A percentile compares a stretch with the other conserved stretches of the same genome.
These are phyloP conservation scores for Sclerurus mexicanus DNA, from an alignment of 2,113 vertebrate genomes.

Conservation along the genomic window DNA sequence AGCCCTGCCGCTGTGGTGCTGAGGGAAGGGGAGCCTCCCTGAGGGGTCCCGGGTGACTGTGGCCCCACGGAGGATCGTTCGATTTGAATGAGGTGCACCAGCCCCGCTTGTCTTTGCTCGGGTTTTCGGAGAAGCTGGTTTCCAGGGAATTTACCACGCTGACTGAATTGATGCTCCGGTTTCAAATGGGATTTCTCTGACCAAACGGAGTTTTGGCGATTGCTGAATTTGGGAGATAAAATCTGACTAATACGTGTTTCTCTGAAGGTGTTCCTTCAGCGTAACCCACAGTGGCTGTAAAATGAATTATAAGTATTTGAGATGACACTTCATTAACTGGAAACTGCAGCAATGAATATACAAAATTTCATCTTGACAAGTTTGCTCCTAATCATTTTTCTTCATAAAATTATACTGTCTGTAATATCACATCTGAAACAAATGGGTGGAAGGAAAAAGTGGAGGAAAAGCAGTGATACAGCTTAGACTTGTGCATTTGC, in stretches of 20 bases:
- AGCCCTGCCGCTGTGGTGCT: neutral
- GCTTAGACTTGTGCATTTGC: neutral
- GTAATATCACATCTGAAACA: neutral
- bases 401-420: neutral
- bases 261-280: neutral
- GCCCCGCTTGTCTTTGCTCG: neutral
- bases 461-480: neutral
- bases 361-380: neutral
- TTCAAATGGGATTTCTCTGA: neutral
- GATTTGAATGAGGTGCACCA: neutral
- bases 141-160: neutral
- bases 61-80: neutral
- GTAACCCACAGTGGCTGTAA: neutral
- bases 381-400: conserved; percentile 3
- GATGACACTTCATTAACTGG: conserved; percentile 11
- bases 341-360: conserved; percentile 17
- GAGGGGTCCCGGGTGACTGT: neutral
- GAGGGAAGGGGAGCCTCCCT: neutral
- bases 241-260: neutral
- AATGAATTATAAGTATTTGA: conserved; percentile 34
- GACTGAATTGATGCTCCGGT: neutral
- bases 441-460: neutral
- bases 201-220: neutral
- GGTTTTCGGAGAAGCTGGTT: neutral
- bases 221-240: conserved; percentile 18